Percentiles rank a stretch among this genome's conserved stretches.
Evolutionary conservation across 2,113 vertebrate genomes (phyloP).

Genomic region (Amphiprion ocellaris): DNA sequence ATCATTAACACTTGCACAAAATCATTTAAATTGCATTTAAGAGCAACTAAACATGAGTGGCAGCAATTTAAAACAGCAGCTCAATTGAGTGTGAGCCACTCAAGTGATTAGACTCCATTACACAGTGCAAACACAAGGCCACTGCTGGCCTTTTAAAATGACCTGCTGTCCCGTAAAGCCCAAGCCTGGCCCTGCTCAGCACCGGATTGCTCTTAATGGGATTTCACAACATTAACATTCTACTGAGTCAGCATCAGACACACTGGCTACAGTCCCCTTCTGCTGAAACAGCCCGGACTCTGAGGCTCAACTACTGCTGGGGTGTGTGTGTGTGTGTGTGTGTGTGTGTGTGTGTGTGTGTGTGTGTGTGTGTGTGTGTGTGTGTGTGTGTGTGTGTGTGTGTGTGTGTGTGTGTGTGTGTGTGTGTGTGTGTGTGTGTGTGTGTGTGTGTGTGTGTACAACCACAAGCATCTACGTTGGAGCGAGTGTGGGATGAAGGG

Average conservation of each 20-base stretch:
- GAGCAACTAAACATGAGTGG: slow-evolving; percentile 43
- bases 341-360: neutral
- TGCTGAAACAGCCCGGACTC: slow-evolving; percentile 32
- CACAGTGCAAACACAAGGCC: slow-evolving; percentile 43
- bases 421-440: neutral
- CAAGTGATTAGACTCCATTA: slow-evolving; percentile 50
- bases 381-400: neutral
- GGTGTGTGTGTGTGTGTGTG: neutral
- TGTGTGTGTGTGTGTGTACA: too few relatives aligned
- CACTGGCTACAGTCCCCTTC: slow-evolving; percentile 34
- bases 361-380: too few relatives aligned
- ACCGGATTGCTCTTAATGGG: slow-evolving; percentile 68
- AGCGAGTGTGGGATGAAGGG: neutral
- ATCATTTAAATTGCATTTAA: slow-evolving; percentile 36
- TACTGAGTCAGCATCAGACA: slow-evolving; percentile 69
- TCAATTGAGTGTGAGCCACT: slow-evolving; percentile 37
- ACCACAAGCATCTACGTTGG: too few relatives aligned
- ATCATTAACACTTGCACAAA: slow-evolving; percentile 8
- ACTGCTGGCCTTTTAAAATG: slow-evolving; percentile 52
- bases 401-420: neutral
- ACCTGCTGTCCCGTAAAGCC: slow-evolving; percentile 58
- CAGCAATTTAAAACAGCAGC: slow-evolving; percentile 25
- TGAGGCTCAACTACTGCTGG: neutral
- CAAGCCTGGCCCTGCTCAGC: slow-evolving; percentile 43
- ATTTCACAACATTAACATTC: slow-evolving; percentile 75